phyloP scores from a whole-genome alignment of 2,113 vertebrate species.

The Chascanopsetta lugubris region DNA sequence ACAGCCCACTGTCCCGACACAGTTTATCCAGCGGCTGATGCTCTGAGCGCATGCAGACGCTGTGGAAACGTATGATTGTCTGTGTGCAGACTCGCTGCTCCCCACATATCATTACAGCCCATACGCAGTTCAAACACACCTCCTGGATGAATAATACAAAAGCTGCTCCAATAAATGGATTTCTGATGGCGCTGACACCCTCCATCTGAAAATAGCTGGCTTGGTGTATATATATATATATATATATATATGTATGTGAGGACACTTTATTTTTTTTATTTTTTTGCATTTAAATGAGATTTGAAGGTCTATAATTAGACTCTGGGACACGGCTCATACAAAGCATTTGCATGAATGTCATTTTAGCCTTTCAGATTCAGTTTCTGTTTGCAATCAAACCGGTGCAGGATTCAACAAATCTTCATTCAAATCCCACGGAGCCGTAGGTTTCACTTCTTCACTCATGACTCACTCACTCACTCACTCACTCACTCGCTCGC shows the following conservation, averaged over 20 bases:
- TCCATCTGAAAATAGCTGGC: slow-evolving; percentile 57
- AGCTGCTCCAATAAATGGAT: slow-evolving; percentile 49
- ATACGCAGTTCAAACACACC: slow-evolving; percentile 46
- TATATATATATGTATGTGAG: too few relatives aligned
- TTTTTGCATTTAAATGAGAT: slow-evolving; percentile 52
- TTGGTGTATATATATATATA: slow-evolving; percentile 36
- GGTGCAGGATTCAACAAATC: too few relatives aligned
- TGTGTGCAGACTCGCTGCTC: slow-evolving; percentile 22
- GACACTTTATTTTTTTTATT: too few relatives aligned
- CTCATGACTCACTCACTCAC: too few relatives aligned
- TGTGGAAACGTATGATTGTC: slow-evolving; percentile 8
- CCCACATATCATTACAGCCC: slow-evolving; percentile 36
- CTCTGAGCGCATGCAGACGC: background rate
- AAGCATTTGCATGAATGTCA: slow-evolving; percentile 15
- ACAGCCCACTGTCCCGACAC: background rate
- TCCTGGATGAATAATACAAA: slow-evolving; percentile 42
- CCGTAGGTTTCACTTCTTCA: too few relatives aligned
- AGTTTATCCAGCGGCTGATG: slow-evolving; percentile 14
- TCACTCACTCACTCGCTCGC: too few relatives aligned
- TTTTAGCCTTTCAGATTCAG: slow-evolving; percentile 5
- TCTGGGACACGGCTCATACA: slow-evolving; percentile 21
- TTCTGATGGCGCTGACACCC: slow-evolving; percentile 38
- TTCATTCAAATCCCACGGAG: too few relatives aligned
- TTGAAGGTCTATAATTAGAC: slow-evolving; percentile 58
- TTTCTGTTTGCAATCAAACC: slow-evolving; percentile 4